Evolutionary conservation across 2,888 invertebrate species (phyloP), one percentile per base, ranked within the genome.

Genomic region (Leptinotarsa rubiginosa): DNA sequence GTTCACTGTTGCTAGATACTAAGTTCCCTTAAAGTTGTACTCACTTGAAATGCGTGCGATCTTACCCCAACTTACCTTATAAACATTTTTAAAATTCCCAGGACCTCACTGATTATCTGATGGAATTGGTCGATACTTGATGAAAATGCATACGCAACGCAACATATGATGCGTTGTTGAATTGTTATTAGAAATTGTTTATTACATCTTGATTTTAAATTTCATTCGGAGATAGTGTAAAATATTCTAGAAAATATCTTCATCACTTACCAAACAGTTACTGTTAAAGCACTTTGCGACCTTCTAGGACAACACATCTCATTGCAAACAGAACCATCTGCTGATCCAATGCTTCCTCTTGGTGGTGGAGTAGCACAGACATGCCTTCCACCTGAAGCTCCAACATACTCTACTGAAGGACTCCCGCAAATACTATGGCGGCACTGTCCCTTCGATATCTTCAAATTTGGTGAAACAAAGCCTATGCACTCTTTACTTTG

Each of bases 301-400:
- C 86, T 82, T 75, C 86, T 82, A 5, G 82, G 78, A 68, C 86
- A 86, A 78, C 87, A 87, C 74, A 83, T 84, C 65, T 87, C 87
- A 70, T 81, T 84, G 76, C 86, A 86, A 67, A 83, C 71, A 2
- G 83, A 77, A 49, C 82, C 83, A 52, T 85, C 85, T 13, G 79
- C 83, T 5, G 84, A 83, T 22, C 84, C 84, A 66, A 84, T 80
- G 79, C 85, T 85, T 16, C 84, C 85, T 65, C 88, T 83, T 3
- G 87, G 86, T 47, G 87, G 87, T 22, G 88, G 87, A 65, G 87
- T 88, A 15, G 87, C 87, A 79, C 87, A 87, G 56, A 88, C 87
- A 79, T 91, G 89, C 73, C 92, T 88, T 5, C 92, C 92, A 47
- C 92, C 92, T 78, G 91, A 91, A 54, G 91, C 91, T 47, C 92